Evolutionary conservation across 2,113 vertebrate genomes (phyloP).

Genomic region (Ibidorhyncha struthersii): DNA sequence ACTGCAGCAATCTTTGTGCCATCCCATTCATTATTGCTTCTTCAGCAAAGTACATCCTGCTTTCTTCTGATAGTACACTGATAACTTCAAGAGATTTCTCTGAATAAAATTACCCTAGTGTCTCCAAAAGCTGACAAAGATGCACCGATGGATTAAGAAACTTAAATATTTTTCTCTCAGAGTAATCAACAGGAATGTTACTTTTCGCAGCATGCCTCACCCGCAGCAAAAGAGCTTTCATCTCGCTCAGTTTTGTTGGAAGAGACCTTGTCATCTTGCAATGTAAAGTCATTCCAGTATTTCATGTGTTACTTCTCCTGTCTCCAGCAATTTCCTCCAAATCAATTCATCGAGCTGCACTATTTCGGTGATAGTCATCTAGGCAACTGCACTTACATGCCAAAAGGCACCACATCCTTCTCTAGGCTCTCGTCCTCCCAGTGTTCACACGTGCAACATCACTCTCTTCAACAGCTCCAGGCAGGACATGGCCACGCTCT

Average conservation of each 20-base stretch:
- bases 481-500: accelerated
- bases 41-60: neutral
- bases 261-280: neutral
- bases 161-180: neutral
- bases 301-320: neutral
- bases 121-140: neutral
- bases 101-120: neutral
- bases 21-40: neutral
- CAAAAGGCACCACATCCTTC: neutral
- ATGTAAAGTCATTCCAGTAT: neutral
- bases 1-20: neutral
- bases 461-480: neutral
- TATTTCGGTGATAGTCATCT: neutral
- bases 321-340: neutral
- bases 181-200: neutral
- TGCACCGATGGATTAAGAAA: neutral
- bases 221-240: neutral
- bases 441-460: accelerated
- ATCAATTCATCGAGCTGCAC: neutral
- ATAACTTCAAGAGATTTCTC: neutral
- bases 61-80: neutral
- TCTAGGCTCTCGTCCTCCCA: neutral
- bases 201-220: neutral
- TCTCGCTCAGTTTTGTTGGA: neutral
- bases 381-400: neutral